These are phyloP conservation scores for Dusona sp. DNA, from an alignment of 2,888 invertebrate genomes.

Conservation along the genomic window DNA sequence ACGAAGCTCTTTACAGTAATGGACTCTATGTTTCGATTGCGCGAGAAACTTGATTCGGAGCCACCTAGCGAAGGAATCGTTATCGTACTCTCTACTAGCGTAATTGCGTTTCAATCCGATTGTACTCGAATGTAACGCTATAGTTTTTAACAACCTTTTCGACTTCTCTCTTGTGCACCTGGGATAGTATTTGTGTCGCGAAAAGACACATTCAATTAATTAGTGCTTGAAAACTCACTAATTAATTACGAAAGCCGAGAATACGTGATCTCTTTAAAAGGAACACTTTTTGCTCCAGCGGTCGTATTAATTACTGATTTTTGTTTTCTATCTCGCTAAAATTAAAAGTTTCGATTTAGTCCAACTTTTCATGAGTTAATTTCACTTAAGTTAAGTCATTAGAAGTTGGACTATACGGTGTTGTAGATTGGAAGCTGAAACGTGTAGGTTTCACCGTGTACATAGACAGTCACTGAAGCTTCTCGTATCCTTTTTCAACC, in stretches of 20 bases:
- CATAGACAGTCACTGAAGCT: constrained; percentile 34
- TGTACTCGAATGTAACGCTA: background rate
- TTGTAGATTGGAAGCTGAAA: constrained; percentile 35
- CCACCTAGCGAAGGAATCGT: background rate
- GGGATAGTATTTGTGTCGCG: background rate
- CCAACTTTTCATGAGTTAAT: constrained; percentile 15
- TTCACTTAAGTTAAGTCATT: constrained; percentile 37
- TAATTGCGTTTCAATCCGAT: background rate
- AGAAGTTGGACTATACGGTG: constrained; percentile 27
- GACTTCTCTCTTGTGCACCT: background rate
- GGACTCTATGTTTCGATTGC: background rate
- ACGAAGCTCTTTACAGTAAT: background rate
- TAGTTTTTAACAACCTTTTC: background rate
- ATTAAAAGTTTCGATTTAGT: background rate
- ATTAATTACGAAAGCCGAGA: background rate
- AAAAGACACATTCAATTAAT: background rate
- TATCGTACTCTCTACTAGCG: background rate
- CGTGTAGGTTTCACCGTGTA: constrained; percentile 37
- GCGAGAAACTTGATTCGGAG: background rate
- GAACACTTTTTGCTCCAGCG: background rate
- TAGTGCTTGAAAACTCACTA: background rate
- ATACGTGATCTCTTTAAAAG: background rate
- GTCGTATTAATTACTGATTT: background rate
- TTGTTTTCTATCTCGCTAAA: background rate
- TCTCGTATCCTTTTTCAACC: constrained; percentile 42